Base-by-base conservation (phyloP, 2,888 invertebrate genomes). In the Epirrita christyi region DNA sequence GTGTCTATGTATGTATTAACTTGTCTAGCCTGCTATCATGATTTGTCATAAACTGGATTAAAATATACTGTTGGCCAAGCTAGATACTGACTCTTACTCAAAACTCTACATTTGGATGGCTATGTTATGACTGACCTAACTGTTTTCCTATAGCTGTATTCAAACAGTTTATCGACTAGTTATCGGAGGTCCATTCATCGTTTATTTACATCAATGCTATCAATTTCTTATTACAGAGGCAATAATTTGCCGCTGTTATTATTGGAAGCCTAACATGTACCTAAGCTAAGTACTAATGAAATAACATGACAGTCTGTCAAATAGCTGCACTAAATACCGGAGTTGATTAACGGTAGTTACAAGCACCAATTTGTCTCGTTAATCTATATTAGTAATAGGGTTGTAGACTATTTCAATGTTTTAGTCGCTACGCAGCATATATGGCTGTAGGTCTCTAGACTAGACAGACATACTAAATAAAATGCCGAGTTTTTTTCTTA, bases 311-410 rank as follows among this genome's bases (percentile, higher is more conserved):
- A 61, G 50, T 50, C 28, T 65, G 66, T 72, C 70, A 65, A 55
- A 59, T 65, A 50, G 52, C 37, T 64, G 67, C 61, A 71, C 70
- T 71, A 68, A 74, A 72, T 71, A 68, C 54, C 42, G 36, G 58
- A 60, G 56, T 53, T 70, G 70, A 77, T 73, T 72, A 64, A 69
- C 69, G 67, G 56, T 57, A 55, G 15, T 21, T 53, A 11, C 49
- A 63, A 41, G 41, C 41, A 57, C 53, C 38, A 59, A 62, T 61
- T 59, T 64, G 59, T 61, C 51, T 51, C 36, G 50, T 56, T 44
- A 61, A 56, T 51, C 56, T 10, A n/a, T 21, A 15, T 40, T 15
- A 10, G 40, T 40, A 15, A 37, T 13, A 11, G n/a, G 32, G 11
- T 13, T 37, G 3, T 3, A 37, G 37, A 37, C 21, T 21, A 21